Conservation (phyloP, 2,113 vertebrate species). For the Choloepus hoffmanni region DNA sequence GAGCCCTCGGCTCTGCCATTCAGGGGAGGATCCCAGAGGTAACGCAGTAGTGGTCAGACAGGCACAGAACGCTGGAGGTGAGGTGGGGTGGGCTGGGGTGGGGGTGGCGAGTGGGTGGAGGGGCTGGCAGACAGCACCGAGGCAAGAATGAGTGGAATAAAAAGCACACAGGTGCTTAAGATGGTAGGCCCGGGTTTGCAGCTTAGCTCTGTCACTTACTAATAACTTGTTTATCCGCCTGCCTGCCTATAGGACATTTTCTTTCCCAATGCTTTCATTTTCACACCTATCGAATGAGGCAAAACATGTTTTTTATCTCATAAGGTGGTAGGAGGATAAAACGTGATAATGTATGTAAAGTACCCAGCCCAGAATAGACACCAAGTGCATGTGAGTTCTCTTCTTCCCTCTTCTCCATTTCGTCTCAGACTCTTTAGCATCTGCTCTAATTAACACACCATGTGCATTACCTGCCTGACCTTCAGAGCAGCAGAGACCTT, state of each 20-base stretch:
- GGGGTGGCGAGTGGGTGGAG: too few species aligned
- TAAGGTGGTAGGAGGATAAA: not conserved
- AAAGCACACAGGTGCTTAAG: not conserved
- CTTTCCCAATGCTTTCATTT: not conserved
- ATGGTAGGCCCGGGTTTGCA: not conserved
- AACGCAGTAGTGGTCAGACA: not conserved
- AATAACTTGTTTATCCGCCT: not conserved
- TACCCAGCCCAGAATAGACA: not conserved
- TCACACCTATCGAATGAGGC: not conserved
- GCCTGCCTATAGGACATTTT: not conserved
- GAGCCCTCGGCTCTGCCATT: not conserved
- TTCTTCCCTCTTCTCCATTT: not conserved
- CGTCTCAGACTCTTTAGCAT: not conserved
- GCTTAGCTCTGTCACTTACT: not conserved
- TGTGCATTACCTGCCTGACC: slow-evolving; percentile 58
- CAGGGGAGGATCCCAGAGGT: not conserved
- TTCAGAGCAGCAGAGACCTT: slow-evolving; percentile 72
- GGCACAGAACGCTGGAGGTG: not conserved
- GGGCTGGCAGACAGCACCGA: not conserved
- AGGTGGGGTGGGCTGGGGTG: too few species aligned
- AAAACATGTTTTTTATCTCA: slow-evolving; percentile 11
- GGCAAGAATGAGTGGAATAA: too few species aligned
- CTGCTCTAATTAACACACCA: slow-evolving; percentile 35
- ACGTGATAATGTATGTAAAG: not conserved
- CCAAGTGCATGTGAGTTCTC: not conserved